phyloP scores from a whole-genome alignment of 2,113 vertebrate species.

The Brienomyrus longianalis region DNA sequence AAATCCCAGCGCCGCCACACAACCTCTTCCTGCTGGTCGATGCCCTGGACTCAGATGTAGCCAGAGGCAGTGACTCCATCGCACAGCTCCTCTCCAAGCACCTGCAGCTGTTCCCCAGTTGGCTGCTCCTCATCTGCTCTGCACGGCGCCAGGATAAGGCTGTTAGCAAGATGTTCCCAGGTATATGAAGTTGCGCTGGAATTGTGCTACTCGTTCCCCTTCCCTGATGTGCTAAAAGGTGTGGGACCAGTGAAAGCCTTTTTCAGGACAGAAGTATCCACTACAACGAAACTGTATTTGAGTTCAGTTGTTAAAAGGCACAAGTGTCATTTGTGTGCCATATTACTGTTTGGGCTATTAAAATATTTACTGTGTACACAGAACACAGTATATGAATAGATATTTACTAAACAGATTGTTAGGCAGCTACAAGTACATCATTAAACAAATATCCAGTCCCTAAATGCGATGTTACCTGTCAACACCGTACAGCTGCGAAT shows the following conservation, averaged over 20 bases:
- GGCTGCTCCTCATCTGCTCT: conserved; percentile 69
- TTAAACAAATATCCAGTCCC: background rate
- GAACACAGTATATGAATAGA: background rate
- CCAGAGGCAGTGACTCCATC: conserved; percentile 48
- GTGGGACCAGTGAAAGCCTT: background rate
- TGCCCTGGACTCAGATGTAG: conserved; percentile 53
- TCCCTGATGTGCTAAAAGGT: background rate
- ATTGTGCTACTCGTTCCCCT: background rate
- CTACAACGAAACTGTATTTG: background rate
- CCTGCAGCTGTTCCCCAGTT: conserved; percentile 62
- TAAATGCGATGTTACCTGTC: background rate
- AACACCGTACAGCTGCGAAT: background rate
- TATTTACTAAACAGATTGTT: background rate
- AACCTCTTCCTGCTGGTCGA: conserved; percentile 66
- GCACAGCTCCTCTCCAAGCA: conserved; percentile 58
- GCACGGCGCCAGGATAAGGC: conserved; percentile 61
- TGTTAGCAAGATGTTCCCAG: conserved; percentile 67
- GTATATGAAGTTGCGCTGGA: conserved; percentile 36
- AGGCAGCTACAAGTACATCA: background rate
- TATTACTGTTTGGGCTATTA: background rate
- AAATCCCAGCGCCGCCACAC: conserved; percentile 58
- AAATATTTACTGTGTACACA: background rate
- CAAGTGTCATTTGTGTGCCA: background rate
- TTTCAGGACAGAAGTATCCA: background rate
- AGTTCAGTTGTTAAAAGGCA: background rate